These are phyloP conservation scores for Oriolus oriolus DNA, from an alignment of 2,113 vertebrate species.

Conservation along the genomic window DNA sequence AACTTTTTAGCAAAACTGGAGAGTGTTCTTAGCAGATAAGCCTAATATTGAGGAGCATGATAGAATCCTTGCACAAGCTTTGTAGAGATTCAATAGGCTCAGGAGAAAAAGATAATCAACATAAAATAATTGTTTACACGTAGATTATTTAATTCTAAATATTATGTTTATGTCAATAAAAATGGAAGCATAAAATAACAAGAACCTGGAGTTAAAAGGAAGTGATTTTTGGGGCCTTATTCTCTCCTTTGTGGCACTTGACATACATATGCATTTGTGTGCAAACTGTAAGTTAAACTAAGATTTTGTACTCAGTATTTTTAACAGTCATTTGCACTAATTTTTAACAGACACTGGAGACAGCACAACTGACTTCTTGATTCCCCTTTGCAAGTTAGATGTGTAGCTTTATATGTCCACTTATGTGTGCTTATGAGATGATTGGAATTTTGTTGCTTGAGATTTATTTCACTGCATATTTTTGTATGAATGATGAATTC, in stretches of 20 bases:
- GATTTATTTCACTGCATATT: neutral
- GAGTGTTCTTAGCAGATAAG: neutral
- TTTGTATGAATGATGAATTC: neutral
- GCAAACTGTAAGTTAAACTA: neutral
- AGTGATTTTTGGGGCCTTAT: neutral
- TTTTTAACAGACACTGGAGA: neutral
- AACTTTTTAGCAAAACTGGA: neutral
- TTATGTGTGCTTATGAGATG: neutral
- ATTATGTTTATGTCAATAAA: neutral
- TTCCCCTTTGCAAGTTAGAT: neutral
- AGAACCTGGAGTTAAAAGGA: neutral
- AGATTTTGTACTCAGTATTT: neutral
- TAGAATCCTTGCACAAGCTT: neutral
- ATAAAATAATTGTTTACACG: neutral
- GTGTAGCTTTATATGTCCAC: neutral
- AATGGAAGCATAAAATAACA: neutral
- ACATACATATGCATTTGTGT: neutral
- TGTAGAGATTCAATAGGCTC: neutral
- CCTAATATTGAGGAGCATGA: neutral
- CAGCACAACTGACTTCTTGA: neutral
- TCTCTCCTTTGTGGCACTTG: neutral
- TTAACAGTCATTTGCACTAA: neutral
- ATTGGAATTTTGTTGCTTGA: neutral
- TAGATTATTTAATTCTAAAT: neutral
- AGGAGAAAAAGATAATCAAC: neutral